Evolutionary conservation across 1,140 invertebrate genomes (phyloP).

Genomic region (Nasonia giraulti): DNA sequence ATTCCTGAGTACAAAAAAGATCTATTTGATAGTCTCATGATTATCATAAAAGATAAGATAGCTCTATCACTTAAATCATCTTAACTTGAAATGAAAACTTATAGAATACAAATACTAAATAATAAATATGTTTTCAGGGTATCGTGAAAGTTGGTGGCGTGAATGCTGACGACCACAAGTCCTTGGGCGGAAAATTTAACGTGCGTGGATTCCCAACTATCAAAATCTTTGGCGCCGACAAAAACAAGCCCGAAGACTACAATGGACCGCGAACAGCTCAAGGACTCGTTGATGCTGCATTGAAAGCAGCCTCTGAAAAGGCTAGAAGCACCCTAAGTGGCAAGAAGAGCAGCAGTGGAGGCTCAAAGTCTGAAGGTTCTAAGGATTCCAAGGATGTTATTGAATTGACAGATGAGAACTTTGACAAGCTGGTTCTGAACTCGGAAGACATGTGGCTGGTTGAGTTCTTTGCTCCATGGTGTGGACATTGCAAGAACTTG

Average conservation of each 20-base stretch:
- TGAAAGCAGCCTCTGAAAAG: conserved; percentile 83
- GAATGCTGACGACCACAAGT: conserved; percentile 92
- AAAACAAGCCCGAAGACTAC: conserved; percentile 91
- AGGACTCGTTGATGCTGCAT: conserved; percentile 88
- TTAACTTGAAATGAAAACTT: neutral
- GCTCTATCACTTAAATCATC: neutral
- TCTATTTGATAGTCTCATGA: neutral
- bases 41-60: conserved; percentile 1
- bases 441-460: conserved; percentile 97
- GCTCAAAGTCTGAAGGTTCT: conserved; percentile 49
- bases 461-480: conserved; percentile 98
- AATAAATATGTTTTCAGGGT: conserved; percentile 77
- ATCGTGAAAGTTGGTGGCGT: conserved; percentile 95
- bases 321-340: conserved; percentile 80
- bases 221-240: conserved; percentile 94
- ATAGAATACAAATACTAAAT: conserved; percentile 11
- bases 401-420: conserved; percentile 95
- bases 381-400: conserved; percentile 85
- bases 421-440: conserved; percentile 91
- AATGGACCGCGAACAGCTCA: conserved; percentile 90
- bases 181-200: conserved; percentile 86
- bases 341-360: conserved; percentile 65
- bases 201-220: conserved; percentile 96
- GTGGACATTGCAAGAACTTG: conserved; percentile 96
- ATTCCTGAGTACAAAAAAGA: neutral